Conservation (phyloP, 2,113 vertebrate species). For the Notechis scutatus region DNA sequence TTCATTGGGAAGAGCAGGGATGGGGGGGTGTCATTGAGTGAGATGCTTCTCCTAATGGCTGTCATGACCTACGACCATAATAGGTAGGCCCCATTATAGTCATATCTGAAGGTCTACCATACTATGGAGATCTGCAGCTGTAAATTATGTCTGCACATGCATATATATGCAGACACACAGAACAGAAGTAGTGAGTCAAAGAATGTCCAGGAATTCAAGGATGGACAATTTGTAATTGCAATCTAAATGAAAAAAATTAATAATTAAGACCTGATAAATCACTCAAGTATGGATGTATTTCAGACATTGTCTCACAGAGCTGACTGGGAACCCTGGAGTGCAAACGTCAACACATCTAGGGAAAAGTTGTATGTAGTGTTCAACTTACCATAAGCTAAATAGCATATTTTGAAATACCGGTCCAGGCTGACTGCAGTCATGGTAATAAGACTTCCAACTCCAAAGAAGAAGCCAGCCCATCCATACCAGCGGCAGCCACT, state of each 20-base stretch:
- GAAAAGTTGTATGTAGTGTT: neutral
- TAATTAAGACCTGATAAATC: neutral
- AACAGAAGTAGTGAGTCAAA: neutral
- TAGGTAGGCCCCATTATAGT: neutral
- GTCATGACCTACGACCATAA: neutral
- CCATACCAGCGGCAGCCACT: constrained; percentile 88
- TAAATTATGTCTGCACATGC: neutral
- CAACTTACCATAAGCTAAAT: constrained; percentile 84
- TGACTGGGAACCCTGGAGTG: neutral
- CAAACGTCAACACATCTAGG: neutral
- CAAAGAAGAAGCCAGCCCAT: constrained; percentile 95
- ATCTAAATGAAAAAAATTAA: neutral
- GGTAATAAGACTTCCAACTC: constrained; percentile 90
- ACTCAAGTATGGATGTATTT: neutral
- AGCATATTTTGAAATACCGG: constrained; percentile 93
- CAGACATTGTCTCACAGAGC: neutral
- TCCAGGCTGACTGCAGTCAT: constrained; percentile 94
- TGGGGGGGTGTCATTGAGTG: neutral
- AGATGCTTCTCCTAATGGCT: neutral
- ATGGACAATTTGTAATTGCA: neutral
- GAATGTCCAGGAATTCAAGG: neutral
- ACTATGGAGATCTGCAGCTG: neutral
- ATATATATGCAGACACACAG: neutral
- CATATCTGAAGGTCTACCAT: neutral
- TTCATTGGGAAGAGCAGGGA: neutral